A percentile compares a stretch with the other conserved stretches of the same genome.
phyloP scores from a whole-genome alignment of 2,888 invertebrate genomes.

The Andrena trimmerana region DNA sequence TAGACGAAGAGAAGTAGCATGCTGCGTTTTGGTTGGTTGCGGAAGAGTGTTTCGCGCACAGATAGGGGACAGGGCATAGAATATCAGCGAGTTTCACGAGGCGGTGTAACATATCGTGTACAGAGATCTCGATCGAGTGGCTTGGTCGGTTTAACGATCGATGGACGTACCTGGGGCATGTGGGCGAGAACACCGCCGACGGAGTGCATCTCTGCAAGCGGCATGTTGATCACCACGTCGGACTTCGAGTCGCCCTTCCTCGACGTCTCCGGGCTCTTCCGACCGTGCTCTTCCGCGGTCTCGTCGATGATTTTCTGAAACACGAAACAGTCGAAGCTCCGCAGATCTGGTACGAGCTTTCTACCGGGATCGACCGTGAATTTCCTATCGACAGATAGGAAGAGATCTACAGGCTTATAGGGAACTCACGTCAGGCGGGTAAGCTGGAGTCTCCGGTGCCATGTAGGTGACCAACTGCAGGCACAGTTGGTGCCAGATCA shows the following conservation, averaged over 20 bases:
- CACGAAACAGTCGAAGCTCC: neutral
- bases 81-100: conserved; percentile 31
- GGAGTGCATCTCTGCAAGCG: conserved; percentile 89
- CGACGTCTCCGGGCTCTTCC: conserved; percentile 90
- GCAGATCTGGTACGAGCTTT: neutral
- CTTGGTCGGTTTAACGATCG: neutral
- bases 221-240: conserved; percentile 88
- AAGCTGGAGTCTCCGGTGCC: conserved; percentile 90
- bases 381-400: neutral
- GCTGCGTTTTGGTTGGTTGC: conserved; percentile 60
- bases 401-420: neutral
- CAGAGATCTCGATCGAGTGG: conserved; percentile 25
- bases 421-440: conserved; percentile 90
- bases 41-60: conserved; percentile 47
- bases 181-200: conserved; percentile 95
- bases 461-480: conserved; percentile 92
- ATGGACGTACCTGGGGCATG: conserved; percentile 94
- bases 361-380: neutral
- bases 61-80: conserved; percentile 15
- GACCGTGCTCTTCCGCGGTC: conserved; percentile 89
- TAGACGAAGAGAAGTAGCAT: conserved; percentile 72
- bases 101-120: conserved; percentile 46
- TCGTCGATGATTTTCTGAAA: conserved; percentile 89
- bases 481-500: conserved; percentile 97
- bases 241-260: conserved; percentile 88